Evolutionary conservation across 2,888 invertebrate genomes (phyloP).

Genomic region (Drosophila phalerata): DNA sequence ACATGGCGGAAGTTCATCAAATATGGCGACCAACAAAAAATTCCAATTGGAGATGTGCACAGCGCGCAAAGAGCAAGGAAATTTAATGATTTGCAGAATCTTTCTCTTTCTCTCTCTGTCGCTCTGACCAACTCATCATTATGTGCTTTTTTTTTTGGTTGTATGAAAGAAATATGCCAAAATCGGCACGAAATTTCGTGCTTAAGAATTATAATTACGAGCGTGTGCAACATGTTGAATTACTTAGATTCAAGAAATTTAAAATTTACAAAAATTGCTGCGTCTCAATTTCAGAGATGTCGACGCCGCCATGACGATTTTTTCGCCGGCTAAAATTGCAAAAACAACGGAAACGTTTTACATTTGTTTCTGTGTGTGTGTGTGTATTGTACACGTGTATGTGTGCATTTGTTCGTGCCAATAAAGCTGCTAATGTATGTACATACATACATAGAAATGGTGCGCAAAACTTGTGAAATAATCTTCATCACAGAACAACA

Average conservation of each 20-base stretch:
- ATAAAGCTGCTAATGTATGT: slow-evolving; percentile 30
- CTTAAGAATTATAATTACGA: slow-evolving; percentile 33
- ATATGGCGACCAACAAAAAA: slow-evolving; percentile 46
- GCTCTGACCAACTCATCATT: not conserved
- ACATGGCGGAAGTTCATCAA: slow-evolving; percentile 36
- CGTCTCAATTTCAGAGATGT: slow-evolving; percentile 26
- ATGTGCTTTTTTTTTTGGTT: slow-evolving; percentile 8
- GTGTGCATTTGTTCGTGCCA: slow-evolving; percentile 39
- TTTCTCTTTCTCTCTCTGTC: too few species aligned
- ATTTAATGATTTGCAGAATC: slow-evolving; percentile 21
- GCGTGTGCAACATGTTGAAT: slow-evolving; percentile 38
- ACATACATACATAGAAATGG: slow-evolving; percentile 28
- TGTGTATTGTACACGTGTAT: slow-evolving; percentile 5
- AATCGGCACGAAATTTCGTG: slow-evolving; percentile 47
- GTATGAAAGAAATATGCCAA: slow-evolving; percentile 22
- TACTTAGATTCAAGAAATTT: slow-evolving; percentile 32
- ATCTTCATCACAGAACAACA: slow-evolving; percentile 52
- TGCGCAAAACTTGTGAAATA: slow-evolving; percentile 72
- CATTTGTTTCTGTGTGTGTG: slow-evolving; percentile 14
- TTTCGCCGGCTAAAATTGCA: slow-evolving; percentile 65
- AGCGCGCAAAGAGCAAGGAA: slow-evolving; percentile 19
- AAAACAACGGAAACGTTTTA: slow-evolving; percentile 49
- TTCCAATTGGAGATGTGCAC: slow-evolving; percentile 32
- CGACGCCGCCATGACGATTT: slow-evolving; percentile 31
- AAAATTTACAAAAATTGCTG: slow-evolving; percentile 7